Conservation (phyloP, 2,113 vertebrate species). For the Phyllopteryx taeniolatus region DNA sequence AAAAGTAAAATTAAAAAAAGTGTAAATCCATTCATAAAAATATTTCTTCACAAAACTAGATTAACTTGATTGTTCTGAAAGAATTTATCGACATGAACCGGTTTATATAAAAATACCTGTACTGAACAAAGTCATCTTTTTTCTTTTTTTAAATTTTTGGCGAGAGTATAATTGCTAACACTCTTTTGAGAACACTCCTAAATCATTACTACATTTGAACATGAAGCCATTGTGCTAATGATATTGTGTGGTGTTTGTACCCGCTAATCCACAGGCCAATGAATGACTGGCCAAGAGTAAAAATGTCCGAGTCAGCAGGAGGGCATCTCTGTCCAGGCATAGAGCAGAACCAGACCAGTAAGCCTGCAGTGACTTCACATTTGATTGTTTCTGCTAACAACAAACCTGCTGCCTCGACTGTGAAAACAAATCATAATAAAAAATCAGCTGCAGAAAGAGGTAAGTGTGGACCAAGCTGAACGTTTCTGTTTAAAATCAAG, state of each 20-base stretch:
- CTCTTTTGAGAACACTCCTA: not conserved
- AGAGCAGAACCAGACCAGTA: slow-evolving; percentile 30
- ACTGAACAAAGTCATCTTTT: too few relatives aligned
- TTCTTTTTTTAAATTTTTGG: too few relatives aligned
- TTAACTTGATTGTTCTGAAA: too few relatives aligned
- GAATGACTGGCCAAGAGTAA: slow-evolving; percentile 22
- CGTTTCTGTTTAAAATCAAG: not conserved
- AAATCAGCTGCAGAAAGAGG: slow-evolving; percentile 16
- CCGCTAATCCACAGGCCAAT: slow-evolving; percentile 33
- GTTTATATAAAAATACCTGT: too few relatives aligned
- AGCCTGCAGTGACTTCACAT: slow-evolving; percentile 48
- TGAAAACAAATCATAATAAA: not conserved
- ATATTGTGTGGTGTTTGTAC: slow-evolving; percentile 21
- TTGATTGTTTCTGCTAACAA: slow-evolving; percentile 47
- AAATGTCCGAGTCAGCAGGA: slow-evolving; percentile 62
- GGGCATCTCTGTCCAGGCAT: slow-evolving; percentile 18
- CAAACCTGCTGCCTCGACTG: slow-evolving; percentile 39
- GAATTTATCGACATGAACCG: too few relatives aligned
- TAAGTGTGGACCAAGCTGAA: slow-evolving; percentile 10
- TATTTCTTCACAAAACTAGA: too few relatives aligned
- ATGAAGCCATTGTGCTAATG: slow-evolving; percentile 8
- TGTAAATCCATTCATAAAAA: too few relatives aligned
- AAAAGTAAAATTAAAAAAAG: too few relatives aligned
- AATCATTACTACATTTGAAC: not conserved
- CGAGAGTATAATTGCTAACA: not conserved